Base-by-base conservation (phyloP, 2,113 vertebrate species). In the Centropristis striata region DNA sequence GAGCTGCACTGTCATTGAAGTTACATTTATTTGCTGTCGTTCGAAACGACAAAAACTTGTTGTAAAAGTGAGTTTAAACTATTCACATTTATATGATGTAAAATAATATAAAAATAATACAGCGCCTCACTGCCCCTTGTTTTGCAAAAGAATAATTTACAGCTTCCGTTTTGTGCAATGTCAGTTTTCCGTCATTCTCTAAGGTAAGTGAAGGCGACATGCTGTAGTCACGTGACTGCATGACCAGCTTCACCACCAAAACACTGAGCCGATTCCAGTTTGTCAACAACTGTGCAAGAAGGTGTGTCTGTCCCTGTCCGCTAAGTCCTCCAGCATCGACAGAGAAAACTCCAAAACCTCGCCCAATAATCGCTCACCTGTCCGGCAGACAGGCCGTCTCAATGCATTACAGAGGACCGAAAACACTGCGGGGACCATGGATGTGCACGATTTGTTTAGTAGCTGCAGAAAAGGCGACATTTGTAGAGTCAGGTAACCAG, bases 381-480 rank as follows among this genome's bases (percentile, higher is more conserved):
- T 93, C 91, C 84, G n/a, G 21, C 10, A 83, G 91, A 85, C 91
- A 91, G 94, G 92, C 93, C 90, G 94, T 75, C 87, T 95, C 93
- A 90, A 96, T 96, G 95, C 89, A 88, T 94, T 60, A 84, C 90
- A 94, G 93, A 92, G 93, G 71, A 87, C 73, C 90, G 83, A 88
- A 72, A 89, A 77, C 91, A 59, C 91, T 87, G 93, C 92, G 94
- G 89, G 77, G 79, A 96, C 46, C 71, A 94, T 98, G 98, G 97
- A 99, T 86, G 97, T 96, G 81, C 95, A 92, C 93, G 97, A 99
- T 66, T 90, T 99, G 84, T 99, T 98, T 92, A 96, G 93, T 80
- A 98, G 97, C 93, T 99, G 97, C 96, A 97, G 94, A 91, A 98
- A 96, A 90, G 97, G 98, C 75, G 97, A 98, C 93, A 92, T 98